These are phyloP conservation scores for Nycticryphes semicollaris DNA, from an alignment of 2,113 vertebrate species.

Conservation along the genomic window DNA sequence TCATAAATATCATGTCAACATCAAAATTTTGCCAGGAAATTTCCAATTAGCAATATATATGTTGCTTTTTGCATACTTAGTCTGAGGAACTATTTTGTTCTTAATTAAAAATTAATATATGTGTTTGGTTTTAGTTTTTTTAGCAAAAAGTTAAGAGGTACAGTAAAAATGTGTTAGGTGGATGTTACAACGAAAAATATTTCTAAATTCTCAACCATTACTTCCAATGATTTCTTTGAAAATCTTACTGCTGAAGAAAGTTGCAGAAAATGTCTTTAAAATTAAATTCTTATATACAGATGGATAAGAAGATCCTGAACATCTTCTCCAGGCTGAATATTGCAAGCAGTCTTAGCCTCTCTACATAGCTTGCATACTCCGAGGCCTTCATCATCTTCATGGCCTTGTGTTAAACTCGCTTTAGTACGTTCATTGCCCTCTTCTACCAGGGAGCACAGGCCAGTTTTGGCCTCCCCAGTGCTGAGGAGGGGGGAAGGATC, in stretches of 20 bases:
- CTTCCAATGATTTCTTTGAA: slow-evolving; percentile 21
- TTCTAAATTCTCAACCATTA: not conserved
- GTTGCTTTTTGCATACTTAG: not conserved
- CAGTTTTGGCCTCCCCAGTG: not conserved
- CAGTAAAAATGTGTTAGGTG: not conserved
- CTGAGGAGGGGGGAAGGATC: not conserved
- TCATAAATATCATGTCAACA: not conserved
- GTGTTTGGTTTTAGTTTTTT: not conserved
- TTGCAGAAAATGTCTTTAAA: slow-evolving; percentile 34
- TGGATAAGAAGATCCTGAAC: not conserved
- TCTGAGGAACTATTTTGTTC: not conserved
- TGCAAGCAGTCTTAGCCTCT: not conserved
- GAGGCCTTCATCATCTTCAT: not conserved
- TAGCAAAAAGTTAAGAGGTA: not conserved
- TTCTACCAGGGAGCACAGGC: not conserved
- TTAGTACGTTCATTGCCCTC: not conserved
- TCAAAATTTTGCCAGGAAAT: not conserved
- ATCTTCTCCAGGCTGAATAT: not conserved
- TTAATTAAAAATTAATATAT: not conserved
- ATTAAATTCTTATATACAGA: not conserved
- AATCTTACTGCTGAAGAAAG: not conserved
- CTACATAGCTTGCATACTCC: not conserved
- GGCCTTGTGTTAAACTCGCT: not conserved
- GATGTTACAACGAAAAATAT: not conserved
- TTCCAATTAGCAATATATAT: not conserved